Conservation (phyloP, 2,113 vertebrate species). For the Elachura formosa region DNA sequence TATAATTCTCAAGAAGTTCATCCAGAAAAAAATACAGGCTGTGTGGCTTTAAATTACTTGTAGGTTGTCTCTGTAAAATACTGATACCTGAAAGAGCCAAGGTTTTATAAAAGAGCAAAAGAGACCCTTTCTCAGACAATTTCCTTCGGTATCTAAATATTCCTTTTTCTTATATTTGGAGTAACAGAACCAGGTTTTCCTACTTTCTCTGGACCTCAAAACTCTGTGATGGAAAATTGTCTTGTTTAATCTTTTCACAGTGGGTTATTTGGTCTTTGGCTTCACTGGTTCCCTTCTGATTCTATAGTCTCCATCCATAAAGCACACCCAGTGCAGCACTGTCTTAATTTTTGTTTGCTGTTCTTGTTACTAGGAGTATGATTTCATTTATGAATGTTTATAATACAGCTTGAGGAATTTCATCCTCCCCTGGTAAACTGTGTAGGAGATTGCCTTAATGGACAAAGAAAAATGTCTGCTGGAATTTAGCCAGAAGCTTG, state of each 20-base stretch:
- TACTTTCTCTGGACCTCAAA: neutral
- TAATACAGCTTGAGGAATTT: conserved; percentile 68
- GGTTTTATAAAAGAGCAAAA: neutral
- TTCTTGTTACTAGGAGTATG: conserved; percentile 21
- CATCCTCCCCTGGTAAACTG: conserved; percentile 64
- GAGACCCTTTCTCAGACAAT: neutral
- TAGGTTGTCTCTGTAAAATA: neutral
- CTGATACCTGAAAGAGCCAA: neutral
- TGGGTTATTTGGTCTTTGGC: conserved; percentile 6
- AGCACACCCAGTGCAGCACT: neutral
- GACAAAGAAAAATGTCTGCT: conserved; percentile 59
- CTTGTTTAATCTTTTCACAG: neutral
- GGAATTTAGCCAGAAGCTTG: conserved; percentile 60
- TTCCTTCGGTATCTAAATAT: neutral
- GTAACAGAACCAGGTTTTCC: neutral
- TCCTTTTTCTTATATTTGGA: neutral
- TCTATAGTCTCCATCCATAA: neutral
- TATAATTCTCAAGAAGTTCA: neutral
- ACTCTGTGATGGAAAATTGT: neutral
- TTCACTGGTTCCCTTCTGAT: neutral
- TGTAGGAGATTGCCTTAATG: conserved; percentile 64
- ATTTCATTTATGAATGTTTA: conserved; percentile 68
- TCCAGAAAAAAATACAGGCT: neutral
- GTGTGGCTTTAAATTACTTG: neutral
- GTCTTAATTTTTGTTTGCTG: conserved; percentile 51